A percentile compares a stretch with the other conserved stretches of the same genome.
Conservation (phyloP, 2,888 invertebrate species). For the Auanema sp. region DNA sequence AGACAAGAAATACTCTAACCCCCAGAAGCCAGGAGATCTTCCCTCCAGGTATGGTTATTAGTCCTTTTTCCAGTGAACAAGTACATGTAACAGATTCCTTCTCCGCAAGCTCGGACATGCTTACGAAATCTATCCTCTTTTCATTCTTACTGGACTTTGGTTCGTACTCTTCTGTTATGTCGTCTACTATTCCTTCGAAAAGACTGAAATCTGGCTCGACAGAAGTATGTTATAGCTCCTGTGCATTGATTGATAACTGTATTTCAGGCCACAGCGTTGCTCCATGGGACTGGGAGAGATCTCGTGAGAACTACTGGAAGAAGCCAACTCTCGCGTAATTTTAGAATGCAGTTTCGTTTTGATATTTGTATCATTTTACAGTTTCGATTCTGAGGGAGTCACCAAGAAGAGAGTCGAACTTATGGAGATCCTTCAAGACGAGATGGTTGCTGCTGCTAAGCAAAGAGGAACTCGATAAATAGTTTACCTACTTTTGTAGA, state of each 20-base stretch:
- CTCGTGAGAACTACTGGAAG: constrained; percentile 58
- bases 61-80: not conserved
- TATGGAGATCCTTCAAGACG: constrained; percentile 54
- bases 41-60: constrained; percentile 48
- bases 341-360: not conserved
- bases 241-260: not conserved
- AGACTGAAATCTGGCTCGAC: constrained; percentile 59
- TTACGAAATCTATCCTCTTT: constrained; percentile 58
- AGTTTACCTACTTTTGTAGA: constrained; percentile 5
- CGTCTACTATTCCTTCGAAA: constrained; percentile 53
- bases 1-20: constrained; percentile 51
- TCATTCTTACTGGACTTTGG: constrained; percentile 50
- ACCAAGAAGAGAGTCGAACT: constrained; percentile 56
- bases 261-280: constrained; percentile 46
- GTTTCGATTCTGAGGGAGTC: constrained; percentile 50
- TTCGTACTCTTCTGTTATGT: constrained; percentile 48
- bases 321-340: constrained; percentile 46
- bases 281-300: constrained; percentile 61
- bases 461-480: constrained; percentile 41
- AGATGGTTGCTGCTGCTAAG: constrained; percentile 53
- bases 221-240: constrained; percentile 40
- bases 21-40: constrained; percentile 57
- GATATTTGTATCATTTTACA: constrained; percentile 11
- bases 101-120: constrained; percentile 53
- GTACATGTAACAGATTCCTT: constrained; percentile 46